Percentiles rank a stretch among this genome's conserved stretches.
These are phyloP conservation scores for Rhinichthys klamathensis DNA, from an alignment of 2,113 vertebrate species.

Conservation along the genomic window DNA sequence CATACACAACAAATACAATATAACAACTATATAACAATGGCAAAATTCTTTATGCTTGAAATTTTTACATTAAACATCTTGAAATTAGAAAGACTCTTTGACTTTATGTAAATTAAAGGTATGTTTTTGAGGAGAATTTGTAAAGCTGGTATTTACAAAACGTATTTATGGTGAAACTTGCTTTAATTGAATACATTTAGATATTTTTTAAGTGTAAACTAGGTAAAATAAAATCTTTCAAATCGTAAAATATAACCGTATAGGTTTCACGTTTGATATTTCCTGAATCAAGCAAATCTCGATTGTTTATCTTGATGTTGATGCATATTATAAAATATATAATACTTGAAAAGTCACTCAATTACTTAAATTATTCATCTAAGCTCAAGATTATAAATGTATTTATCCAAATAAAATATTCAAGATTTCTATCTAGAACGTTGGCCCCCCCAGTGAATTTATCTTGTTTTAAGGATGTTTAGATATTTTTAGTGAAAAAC, in stretches of 20 bases:
- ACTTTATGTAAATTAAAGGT: too few relatives aligned
- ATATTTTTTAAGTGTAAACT: neutral
- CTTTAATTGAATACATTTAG: too few relatives aligned
- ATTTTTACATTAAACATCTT: too few relatives aligned
- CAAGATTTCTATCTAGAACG: neutral
- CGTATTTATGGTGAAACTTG: too few relatives aligned
- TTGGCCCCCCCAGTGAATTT: neutral
- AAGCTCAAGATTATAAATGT: neutral
- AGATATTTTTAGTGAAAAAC: neutral
- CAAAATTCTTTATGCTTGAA: neutral
- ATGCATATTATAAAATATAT: too few relatives aligned
- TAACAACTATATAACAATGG: neutral
- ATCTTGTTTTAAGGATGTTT: neutral
- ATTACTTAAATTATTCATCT: neutral
- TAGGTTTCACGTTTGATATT: too few relatives aligned
- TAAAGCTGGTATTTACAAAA: too few relatives aligned
- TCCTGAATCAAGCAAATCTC: too few relatives aligned
- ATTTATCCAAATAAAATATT: neutral
- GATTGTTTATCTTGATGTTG: too few relatives aligned
- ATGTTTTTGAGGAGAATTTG: too few relatives aligned
- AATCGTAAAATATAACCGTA: neutral
- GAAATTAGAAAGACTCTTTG: too few relatives aligned
- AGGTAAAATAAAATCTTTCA: neutral
- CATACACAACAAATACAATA: neutral
- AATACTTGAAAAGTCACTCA: too few relatives aligned